phyloP scores from a whole-genome alignment of 2,888 invertebrate species.

The Andrena flavipes region DNA sequence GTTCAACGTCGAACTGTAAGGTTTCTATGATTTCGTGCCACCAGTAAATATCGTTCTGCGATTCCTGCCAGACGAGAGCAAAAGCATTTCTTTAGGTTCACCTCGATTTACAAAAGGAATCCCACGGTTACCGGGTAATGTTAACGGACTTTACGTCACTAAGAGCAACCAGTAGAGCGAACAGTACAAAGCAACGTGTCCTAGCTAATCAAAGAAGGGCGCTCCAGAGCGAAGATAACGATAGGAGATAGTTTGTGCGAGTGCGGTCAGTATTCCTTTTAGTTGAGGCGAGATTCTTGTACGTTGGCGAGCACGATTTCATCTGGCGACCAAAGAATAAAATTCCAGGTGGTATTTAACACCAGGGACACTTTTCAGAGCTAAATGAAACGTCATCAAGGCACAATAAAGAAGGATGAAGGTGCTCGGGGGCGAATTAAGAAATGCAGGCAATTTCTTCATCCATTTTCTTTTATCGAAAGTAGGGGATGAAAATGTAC shows the following conservation, averaged over 20 bases:
- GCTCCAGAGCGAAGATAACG: constrained; percentile 40
- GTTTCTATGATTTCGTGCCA: neutral
- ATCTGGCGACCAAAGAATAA: neutral
- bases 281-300: constrained; percentile 43
- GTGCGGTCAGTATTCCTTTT: constrained; percentile 28
- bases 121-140: constrained; percentile 44
- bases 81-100: neutral
- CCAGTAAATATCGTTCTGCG: neutral
- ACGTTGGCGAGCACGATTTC: constrained; percentile 24
- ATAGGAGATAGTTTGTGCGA: constrained; percentile 27
- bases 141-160: constrained; percentile 62
- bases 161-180: constrained; percentile 70
- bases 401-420: constrained; percentile 36
- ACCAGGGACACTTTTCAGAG: neutral
- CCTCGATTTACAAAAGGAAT: neutral
- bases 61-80: neutral
- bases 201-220: constrained; percentile 47
- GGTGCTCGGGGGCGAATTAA: neutral
- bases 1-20: neutral
- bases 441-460: neutral
- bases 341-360: neutral
- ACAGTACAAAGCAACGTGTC: constrained; percentile 75
- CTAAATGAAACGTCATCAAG: constrained; percentile 34
- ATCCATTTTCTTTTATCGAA: neutral
- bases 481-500: neutral